Evolutionary conservation across 2,113 vertebrate species (phyloP).

Genomic region (Gymnobelideus leadbeateri): DNA sequence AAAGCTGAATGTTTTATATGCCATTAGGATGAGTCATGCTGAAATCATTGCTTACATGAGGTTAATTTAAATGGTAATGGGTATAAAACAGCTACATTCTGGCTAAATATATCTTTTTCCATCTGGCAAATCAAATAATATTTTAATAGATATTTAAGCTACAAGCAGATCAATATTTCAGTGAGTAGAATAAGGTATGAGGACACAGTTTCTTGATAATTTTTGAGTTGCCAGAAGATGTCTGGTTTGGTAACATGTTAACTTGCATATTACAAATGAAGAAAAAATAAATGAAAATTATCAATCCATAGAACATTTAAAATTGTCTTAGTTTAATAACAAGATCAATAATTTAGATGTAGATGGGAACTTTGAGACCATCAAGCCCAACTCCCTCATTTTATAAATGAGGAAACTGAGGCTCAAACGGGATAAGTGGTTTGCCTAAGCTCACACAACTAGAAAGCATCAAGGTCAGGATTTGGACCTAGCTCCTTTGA

Average conservation of each 20-base stretch:
- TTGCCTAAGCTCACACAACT: not conserved
- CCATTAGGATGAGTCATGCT: slow-evolving; percentile 70
- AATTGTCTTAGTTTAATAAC: slow-evolving; percentile 1
- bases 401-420: not conserved
- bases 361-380: slow-evolving; percentile 24
- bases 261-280: slow-evolving; percentile 28
- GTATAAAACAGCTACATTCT: slow-evolving; percentile 23
- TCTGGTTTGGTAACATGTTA: slow-evolving; percentile 39
- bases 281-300: slow-evolving; percentile 1
- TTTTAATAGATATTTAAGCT: slow-evolving; percentile 60
- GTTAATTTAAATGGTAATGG: slow-evolving; percentile 66
- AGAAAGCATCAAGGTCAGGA: not conserved
- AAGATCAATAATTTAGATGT: not conserved
- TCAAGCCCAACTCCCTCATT: slow-evolving; percentile 39
- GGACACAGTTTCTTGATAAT: not conserved
- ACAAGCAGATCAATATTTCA: slow-evolving; percentile 55
- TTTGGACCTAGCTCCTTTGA: not conserved
- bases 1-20: slow-evolving; percentile 56
- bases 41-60: slow-evolving; percentile 70
- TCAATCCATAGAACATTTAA: not conserved
- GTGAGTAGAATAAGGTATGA: slow-evolving; percentile 56
- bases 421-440: not conserved
- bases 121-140: slow-evolving; percentile 60
- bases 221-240: not conserved
- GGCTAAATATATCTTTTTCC: slow-evolving; percentile 3